Evolutionary conservation across 1,140 invertebrate genomes (phyloP).

Genomic region (Drosophila sp.): DNA sequence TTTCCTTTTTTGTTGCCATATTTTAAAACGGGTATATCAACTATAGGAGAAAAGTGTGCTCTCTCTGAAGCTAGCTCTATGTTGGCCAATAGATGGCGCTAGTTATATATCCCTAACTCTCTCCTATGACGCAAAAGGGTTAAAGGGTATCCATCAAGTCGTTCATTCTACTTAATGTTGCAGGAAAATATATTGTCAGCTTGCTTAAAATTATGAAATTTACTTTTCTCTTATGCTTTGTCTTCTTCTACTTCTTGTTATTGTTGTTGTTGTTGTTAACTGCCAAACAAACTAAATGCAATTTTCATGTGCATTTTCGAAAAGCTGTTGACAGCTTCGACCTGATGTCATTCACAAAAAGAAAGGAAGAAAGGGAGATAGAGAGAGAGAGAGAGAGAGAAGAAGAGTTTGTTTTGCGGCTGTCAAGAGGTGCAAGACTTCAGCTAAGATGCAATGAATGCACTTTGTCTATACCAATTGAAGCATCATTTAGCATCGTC

Average conservation of each 20-base stretch:
- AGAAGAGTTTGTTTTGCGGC: constrained; percentile 10
- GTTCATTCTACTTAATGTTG: background rate
- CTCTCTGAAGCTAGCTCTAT: too few species aligned
- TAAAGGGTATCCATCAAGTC: background rate
- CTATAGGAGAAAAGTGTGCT: too few species aligned
- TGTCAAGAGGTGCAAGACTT: background rate
- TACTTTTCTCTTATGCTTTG: constrained; percentile 25
- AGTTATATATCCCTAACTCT: too few species aligned
- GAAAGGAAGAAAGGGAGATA: too few species aligned
- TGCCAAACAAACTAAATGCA: constrained; percentile 49
- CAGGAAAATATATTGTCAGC: constrained; percentile 39
- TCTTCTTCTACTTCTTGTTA: background rate
- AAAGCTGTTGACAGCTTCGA: constrained; percentile 23
- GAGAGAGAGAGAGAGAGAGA: too few species aligned
- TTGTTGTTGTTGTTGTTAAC: background rate
- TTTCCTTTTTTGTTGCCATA: background rate
- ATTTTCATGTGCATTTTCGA: constrained; percentile 41
- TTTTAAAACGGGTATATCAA: background rate
- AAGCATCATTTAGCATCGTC: too few species aligned
- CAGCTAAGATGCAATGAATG: background rate
- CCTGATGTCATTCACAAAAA: constrained; percentile 28
- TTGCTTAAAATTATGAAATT: constrained; percentile 49
- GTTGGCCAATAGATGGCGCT: too few species aligned
- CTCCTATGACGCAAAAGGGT: too few species aligned
- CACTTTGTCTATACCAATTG: background rate